Evolutionary conservation across 2,113 vertebrate species (phyloP), one percentile per base, ranked within the genome.

Genomic region (Triplophysa dalaica): DNA sequence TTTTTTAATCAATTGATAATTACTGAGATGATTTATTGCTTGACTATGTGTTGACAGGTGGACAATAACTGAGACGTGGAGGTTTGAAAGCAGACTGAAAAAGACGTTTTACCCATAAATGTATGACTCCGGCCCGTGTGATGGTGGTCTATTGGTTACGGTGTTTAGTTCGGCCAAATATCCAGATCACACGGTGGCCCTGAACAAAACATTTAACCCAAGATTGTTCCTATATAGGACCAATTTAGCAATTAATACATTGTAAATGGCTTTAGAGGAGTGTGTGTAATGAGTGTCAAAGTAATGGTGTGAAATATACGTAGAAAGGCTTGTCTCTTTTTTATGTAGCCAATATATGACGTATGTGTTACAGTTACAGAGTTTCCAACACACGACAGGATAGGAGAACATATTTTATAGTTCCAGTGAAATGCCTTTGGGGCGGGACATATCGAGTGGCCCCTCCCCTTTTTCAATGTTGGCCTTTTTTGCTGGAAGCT

Each of bases 1-100:
- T 81, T 87, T 75, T 90, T 87, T 88, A 90, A 91, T 92, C 88
- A 90, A 89, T 90, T 88, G 84, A 91, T 90, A 89, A 92, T 91
- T 90, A 86, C 83, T 43, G 24, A 79, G 84, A 82, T 89, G 89
- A 91, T 92, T 89, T 87, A 91, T 91, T 76, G 79, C 87, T 21
- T 60, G 70, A 75, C 12, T 60, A 81, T 26, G 66, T 83, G 87
- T 83, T 88, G 90, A 89, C 87, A 87, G 68, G 50, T 88, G 87
- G 83, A 81, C 83, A 84, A 80, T 90, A 89, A 89, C 85, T 81
- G 81, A 43, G 43, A 43, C 76, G 38, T 54, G 38, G 45, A 85
- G 75, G 68, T 79, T 87, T 83, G 24, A 48, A 6, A 64, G 64
- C 48, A 60, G 76, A 16, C 14, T 74, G 33, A 58, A 65, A 79